Base-by-base conservation (phyloP, 2,888 invertebrate species). In the Corbicula japonica region DNA sequence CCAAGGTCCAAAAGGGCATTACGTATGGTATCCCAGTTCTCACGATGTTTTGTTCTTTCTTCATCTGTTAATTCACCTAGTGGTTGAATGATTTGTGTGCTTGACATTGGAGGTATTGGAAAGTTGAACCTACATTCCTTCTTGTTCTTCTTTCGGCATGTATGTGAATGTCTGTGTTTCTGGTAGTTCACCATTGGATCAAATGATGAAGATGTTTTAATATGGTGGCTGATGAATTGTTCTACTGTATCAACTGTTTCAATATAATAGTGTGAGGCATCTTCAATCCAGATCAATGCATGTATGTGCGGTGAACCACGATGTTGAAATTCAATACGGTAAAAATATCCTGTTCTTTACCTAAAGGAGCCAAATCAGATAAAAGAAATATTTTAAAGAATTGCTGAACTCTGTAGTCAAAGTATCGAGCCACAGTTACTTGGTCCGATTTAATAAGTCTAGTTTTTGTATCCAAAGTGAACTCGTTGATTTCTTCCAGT, bases 261-360 rank as follows among this genome's bases (percentile, higher is more conserved):
- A 12, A 12, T 8, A 8, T 62, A 75, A 75, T 60, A 72, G 18
- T 12, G 21, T 30, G 80, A 80, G 18, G 80, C 54, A 63, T 79
- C 38, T 58, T 76, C 44, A 46, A 70, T 48, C 83, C 83, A 86
- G 12, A 84, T 38, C 18, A 86, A 18, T 52, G 72, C 69, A 44
- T 86, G 83, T 15, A 78, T 54, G 76, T 83, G 85, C 3, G 84
- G 84, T n/a, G 77, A 82, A 10, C 84, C 80, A 10, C 80, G 34
- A 15, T 80, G 82, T 28, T 79, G 82, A 35, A 79, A 84, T 28
- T 62, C 74, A 0, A 86, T 68, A 56, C 77, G 54, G 28, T 79
- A 83, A 8, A 83, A 86, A 26, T 63, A 83, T 86, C 84, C n/a
- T 46, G n/a, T 2, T 81, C 58, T 68, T 83, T 38, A 35, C 81